phyloP scores from a whole-genome alignment of 2,888 invertebrate genomes.

The Aplocera efformata region DNA sequence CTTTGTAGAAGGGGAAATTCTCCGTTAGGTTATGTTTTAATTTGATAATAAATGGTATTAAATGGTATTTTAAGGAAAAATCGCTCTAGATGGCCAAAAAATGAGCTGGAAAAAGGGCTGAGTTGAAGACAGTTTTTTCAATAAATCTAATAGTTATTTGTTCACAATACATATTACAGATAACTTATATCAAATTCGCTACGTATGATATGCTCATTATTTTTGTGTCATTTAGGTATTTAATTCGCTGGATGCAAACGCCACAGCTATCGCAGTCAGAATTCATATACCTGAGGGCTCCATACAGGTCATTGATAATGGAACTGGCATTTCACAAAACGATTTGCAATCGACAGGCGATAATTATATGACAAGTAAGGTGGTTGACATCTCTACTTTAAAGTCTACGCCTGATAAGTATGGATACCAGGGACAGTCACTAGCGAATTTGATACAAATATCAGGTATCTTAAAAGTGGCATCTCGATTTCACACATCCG shows the following conservation, averaged over 20 bases:
- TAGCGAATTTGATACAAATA: slow-evolving; percentile 82
- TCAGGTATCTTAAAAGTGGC: slow-evolving; percentile 81
- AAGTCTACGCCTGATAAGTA: slow-evolving; percentile 75
- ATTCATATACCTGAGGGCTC: slow-evolving; percentile 80
- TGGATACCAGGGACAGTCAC: slow-evolving; percentile 85
- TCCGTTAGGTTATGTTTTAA: too few relatives aligned
- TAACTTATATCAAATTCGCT: too few relatives aligned
- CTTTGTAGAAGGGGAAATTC: too few relatives aligned
- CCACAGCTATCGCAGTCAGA: slow-evolving; percentile 85
- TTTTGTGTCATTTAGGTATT: slow-evolving; percentile 72
- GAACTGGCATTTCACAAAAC: slow-evolving; percentile 80
- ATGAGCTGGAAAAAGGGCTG: too few relatives aligned
- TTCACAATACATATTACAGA: too few relatives aligned
- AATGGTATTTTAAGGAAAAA: too few relatives aligned
- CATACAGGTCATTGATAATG: slow-evolving; percentile 90
- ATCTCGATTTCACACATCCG: slow-evolving; percentile 65
- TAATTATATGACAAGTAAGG: slow-evolving; percentile 84
- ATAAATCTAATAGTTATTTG: too few relatives aligned
- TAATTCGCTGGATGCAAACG: slow-evolving; percentile 86
- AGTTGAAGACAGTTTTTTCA: too few relatives aligned
- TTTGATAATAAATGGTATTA: too few relatives aligned
- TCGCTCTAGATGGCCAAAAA: too few relatives aligned
- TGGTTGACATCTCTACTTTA: slow-evolving; percentile 72
- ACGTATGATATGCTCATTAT: too few relatives aligned
- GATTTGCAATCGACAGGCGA: slow-evolving; percentile 81